These are phyloP conservation scores for Hyles vespertilio DNA, from an alignment of 1,140 invertebrate genomes.

Conservation along the genomic window DNA sequence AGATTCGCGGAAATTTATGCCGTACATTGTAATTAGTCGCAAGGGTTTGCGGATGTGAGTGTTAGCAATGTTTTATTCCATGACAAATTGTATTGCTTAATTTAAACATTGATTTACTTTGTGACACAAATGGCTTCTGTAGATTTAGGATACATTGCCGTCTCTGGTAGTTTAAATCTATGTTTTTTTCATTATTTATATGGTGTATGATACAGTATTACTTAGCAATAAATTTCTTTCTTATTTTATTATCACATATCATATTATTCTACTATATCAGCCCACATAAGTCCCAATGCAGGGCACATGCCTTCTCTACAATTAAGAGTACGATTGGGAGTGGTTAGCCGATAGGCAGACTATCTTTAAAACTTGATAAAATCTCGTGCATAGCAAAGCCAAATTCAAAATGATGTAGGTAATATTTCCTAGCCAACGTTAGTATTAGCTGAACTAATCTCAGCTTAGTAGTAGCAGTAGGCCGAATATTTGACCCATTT, in stretches of 20 bases:
- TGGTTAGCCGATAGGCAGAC: not conserved
- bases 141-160: not conserved
- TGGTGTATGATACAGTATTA: not conserved
- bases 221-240: not conserved
- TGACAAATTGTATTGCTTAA: not conserved
- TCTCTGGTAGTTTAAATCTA: not conserved
- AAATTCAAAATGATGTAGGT: not conserved
- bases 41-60: not conserved
- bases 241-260: constrained; percentile 2
- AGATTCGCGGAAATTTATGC: constrained; percentile 3
- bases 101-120: constrained; percentile 2
- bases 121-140: not conserved
- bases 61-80: not conserved
- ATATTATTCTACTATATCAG: not conserved
- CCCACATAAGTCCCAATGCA: no score
- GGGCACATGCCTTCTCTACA: no score
- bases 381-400: not conserved
- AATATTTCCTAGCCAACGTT: not conserved
- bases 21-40: not conserved
- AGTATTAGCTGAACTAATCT: not conserved
- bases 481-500: constrained; percentile 17
- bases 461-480: constrained; percentile 7
- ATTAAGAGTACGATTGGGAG: no score
- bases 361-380: not conserved
- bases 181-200: not conserved